Evolutionary conservation across 2,888 invertebrate species (phyloP).

Genomic region (Plutella xylostella): DNA sequence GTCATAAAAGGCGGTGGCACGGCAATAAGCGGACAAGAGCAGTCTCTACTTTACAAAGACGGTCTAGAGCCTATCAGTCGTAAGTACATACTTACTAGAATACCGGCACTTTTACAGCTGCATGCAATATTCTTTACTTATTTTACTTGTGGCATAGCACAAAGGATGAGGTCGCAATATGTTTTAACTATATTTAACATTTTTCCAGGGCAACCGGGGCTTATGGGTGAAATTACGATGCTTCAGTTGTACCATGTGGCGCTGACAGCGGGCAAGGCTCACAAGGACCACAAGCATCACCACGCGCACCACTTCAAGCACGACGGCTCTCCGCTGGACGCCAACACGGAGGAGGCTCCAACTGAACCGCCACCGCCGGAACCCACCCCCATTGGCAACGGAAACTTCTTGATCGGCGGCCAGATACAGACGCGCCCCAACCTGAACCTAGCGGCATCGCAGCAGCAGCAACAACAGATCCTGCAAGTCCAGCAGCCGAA

Average conservation of each 20-base stretch:
- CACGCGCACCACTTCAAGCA: conserved; percentile 85
- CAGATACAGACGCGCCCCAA: conserved; percentile 72
- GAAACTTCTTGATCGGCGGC: conserved; percentile 72
- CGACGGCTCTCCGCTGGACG: conserved; percentile 73
- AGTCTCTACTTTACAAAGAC: conserved; percentile 53
- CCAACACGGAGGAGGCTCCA: conserved; percentile 68
- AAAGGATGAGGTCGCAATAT: too few relatives aligned
- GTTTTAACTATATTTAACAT: not conserved
- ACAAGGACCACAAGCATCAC: conserved; percentile 89
- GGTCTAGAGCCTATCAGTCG: conserved; percentile 34
- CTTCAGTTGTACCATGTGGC: conserved; percentile 84
- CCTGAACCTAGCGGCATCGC: conserved; percentile 59
- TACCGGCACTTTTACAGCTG: not conserved
- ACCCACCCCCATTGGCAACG: conserved; percentile 54
- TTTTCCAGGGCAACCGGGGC: conserved; percentile 71
- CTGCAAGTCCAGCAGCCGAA: conserved; percentile 56
- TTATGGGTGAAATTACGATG: conserved; percentile 83
- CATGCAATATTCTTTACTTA: too few relatives aligned
- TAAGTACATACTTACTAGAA: conserved; percentile 26
- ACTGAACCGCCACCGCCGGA: conserved; percentile 63
- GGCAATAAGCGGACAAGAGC: conserved; percentile 81
- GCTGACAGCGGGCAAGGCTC: conserved; percentile 86
- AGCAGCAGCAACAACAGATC: conserved; percentile 43
- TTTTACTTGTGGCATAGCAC: not conserved
- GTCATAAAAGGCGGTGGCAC: conserved; percentile 80